Conservation (phyloP, 2,888 invertebrate species). For the Melanophora roralis region DNA sequence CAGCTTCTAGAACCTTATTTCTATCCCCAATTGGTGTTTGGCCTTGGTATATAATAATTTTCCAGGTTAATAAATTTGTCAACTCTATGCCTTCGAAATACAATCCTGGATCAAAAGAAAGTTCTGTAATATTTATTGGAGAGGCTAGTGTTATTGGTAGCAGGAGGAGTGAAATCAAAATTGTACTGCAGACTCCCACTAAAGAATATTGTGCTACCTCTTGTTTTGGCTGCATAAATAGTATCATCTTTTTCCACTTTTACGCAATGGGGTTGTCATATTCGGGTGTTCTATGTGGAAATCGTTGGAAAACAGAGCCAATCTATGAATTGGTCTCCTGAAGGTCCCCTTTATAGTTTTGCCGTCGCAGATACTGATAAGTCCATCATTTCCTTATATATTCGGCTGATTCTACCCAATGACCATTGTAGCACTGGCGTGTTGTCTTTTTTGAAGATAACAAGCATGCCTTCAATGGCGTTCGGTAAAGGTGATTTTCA, state of each 20-base stretch:
- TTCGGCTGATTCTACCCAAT: background rate
- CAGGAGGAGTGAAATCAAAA: background rate
- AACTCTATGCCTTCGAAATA: background rate
- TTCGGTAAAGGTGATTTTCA: background rate
- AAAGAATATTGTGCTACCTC: background rate
- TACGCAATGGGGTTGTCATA: background rate
- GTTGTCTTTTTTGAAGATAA: background rate
- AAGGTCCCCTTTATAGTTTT: too few relatives aligned
- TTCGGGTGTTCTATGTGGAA: background rate
- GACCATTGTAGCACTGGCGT: background rate
- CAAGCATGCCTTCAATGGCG: background rate
- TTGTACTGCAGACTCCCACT: background rate
- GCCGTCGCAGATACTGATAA: background rate
- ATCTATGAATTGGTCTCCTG: background rate
- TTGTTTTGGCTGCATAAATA: background rate
- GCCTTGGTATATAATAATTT: background rate
- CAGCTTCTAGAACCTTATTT: background rate
- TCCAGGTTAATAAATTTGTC: background rate
- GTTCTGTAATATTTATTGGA: background rate
- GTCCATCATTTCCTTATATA: background rate
- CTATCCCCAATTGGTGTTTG: background rate
- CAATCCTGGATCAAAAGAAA: background rate
- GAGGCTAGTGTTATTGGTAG: background rate
- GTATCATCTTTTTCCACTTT: background rate
- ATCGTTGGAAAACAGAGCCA: background rate